Evolutionary conservation across 2,113 vertebrate genomes (phyloP).

Genomic region (Scytalopus superciliaris): DNA sequence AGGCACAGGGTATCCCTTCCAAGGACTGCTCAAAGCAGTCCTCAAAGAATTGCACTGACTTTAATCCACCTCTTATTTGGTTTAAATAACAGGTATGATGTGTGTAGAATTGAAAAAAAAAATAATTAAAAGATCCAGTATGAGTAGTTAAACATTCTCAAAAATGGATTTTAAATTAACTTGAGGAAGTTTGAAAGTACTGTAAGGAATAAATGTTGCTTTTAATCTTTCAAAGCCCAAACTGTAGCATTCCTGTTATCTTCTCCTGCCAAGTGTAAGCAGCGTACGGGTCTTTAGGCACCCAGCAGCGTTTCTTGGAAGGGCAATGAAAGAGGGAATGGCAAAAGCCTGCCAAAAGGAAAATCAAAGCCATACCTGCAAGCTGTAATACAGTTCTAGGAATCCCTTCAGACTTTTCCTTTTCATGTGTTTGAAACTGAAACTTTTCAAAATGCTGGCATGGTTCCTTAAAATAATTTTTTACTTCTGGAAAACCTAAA

Average conservation of each 20-base stretch:
- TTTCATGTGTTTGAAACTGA: slow-evolving; percentile 62
- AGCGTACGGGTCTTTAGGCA: slow-evolving; percentile 5
- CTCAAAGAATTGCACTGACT: slow-evolving; percentile 15
- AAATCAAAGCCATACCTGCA: slow-evolving; percentile 75
- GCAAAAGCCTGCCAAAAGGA: slow-evolving; percentile 53
- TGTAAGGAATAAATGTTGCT: slow-evolving; percentile 36
- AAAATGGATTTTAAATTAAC: slow-evolving; percentile 36
- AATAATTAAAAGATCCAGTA: neutral
- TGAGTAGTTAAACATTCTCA: slow-evolving; percentile 4
- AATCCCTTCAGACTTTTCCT: slow-evolving; percentile 58
- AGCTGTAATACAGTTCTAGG: slow-evolving; percentile 50
- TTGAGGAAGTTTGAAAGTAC: slow-evolving; percentile 36
- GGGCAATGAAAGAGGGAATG: slow-evolving; percentile 57
- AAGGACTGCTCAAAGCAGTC: slow-evolving; percentile 20
- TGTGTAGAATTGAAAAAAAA: neutral
- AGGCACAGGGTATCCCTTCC: neutral
- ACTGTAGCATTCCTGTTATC: slow-evolving; percentile 47
- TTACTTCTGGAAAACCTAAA: slow-evolving; percentile 58
- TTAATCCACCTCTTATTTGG: slow-evolving; percentile 23
- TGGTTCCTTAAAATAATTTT: slow-evolving; percentile 45
- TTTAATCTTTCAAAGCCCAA: slow-evolving; percentile 61
- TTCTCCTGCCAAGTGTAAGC: slow-evolving; percentile 53
- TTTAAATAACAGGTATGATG: neutral
- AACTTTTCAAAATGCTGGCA: slow-evolving; percentile 60
- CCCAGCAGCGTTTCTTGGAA: slow-evolving; percentile 52